These are phyloP conservation scores for Nipponia nippon DNA, from an alignment of 2,113 vertebrate species.

Conservation along the genomic window DNA sequence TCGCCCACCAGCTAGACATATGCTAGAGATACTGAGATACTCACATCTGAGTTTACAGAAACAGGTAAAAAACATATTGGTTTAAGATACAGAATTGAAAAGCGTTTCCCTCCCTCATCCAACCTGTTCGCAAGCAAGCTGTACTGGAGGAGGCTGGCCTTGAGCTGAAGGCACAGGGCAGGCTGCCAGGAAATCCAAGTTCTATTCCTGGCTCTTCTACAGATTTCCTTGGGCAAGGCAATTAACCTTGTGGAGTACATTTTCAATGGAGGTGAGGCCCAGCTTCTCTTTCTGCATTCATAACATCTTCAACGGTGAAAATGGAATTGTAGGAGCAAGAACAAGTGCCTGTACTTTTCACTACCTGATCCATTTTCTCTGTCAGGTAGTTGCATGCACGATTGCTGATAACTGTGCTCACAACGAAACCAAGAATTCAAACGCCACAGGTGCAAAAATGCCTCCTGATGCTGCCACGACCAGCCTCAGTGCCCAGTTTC, in stretches of 20 bases:
- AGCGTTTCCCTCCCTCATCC: neutral
- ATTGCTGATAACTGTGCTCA: neutral
- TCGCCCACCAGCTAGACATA: neutral
- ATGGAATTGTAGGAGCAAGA: neutral
- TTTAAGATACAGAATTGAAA: neutral
- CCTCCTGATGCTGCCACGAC: neutral
- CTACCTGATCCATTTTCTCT: neutral
- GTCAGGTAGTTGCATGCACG: neutral
- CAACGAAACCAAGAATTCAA: neutral
- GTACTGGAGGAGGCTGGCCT: constrained; percentile 28
- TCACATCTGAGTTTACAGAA: neutral
- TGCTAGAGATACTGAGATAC: neutral
- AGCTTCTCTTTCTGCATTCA: constrained; percentile 16
- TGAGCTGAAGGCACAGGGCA: constrained; percentile 42
- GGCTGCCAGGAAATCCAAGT: constrained; percentile 52
- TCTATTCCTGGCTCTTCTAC: constrained; percentile 61
- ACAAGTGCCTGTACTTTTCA: neutral
- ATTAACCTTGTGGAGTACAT: constrained; percentile 55
- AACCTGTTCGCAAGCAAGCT: neutral
- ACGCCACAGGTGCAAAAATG: neutral
- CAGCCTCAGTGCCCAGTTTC: neutral
- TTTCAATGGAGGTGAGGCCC: constrained; percentile 49
- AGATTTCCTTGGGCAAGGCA: constrained; percentile 67
- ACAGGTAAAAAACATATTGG: neutral
- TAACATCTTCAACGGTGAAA: neutral